phyloP scores from a whole-genome alignment of 2,888 invertebrate species.

The Scaeva pyrastri region DNA sequence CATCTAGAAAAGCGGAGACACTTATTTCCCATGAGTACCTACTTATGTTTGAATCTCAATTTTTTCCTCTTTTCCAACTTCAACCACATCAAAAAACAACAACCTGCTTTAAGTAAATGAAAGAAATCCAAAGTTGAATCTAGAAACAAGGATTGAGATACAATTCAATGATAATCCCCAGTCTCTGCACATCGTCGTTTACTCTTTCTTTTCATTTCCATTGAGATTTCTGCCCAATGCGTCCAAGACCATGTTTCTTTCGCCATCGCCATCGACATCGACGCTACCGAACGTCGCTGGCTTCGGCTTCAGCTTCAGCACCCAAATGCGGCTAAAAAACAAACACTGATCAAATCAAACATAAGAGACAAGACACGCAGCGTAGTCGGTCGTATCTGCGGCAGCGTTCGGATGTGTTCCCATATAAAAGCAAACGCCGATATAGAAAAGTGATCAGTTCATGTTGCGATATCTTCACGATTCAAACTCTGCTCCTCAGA shows the following conservation, averaged over 20 bases:
- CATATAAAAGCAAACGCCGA: slow-evolving; percentile 72
- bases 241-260: too few species aligned
- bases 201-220: neutral
- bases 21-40: neutral
- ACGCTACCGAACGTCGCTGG: too few species aligned
- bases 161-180: neutral
- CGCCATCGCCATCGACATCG: too few species aligned
- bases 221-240: neutral
- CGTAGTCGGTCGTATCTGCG: slow-evolving; percentile 22
- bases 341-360: slow-evolving; percentile 4
- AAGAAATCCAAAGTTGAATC: neutral
- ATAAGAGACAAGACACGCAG: slow-evolving; percentile 31
- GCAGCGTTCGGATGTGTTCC: slow-evolving; percentile 47
- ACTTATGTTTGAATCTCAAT: neutral
- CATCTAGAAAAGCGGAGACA: neutral
- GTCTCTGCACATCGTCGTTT: neutral
- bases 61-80: neutral
- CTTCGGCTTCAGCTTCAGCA: neutral
- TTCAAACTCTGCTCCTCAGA: slow-evolving; percentile 29
- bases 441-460: slow-evolving; percentile 69
- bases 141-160: neutral
- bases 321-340: slow-evolving; percentile 6
- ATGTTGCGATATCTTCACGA: slow-evolving; percentile 70
- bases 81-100: neutral
- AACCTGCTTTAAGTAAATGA: neutral